Evolutionary conservation across 2,113 vertebrate genomes (phyloP), one percentile per base, ranked within the genome.

Genomic region (Ophiodon elongatus): DNA sequence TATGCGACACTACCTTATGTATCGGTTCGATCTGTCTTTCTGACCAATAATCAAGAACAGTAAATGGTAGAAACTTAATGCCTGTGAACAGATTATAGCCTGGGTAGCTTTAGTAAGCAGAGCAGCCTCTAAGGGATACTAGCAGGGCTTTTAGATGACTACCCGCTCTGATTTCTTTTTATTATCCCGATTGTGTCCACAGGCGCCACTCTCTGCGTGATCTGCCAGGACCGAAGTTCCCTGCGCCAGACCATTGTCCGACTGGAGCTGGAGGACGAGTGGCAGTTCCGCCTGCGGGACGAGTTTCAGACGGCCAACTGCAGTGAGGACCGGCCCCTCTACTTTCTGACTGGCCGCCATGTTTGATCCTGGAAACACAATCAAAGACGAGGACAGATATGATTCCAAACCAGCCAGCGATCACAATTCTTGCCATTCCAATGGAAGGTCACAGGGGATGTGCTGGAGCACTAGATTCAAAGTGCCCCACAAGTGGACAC

Each of bases 291-390:
- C 0, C 96, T 99, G 39, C 96, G 98, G 50, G 98, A 99, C 21
- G 98, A 99, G 91, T 99, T 99, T 84, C 98, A 99, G 86, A 99
- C 98, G 1, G 98, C 98, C 9, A 99, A 99, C 93, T 97, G 98
- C n/a, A 97, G 96, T 0, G 97, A 99, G 1, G 98, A 99, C 90
- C 96, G 96, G 39, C 98, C 98, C 0, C 97, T 99, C 76, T 99
- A 97, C 92, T 99, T 99, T 83, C 96, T 99, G 21, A 99, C 98
- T 0, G 98, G 98, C 35, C 97, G 98, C 77, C 98, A 99, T 2
- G 95, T 98, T 79, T 99, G 94, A 97, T 57, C 23, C 31, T 2
- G 0, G 4, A n/a, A 54, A 19, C 67, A 47, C 56, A 80, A 83
- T 80, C 80, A 69, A 45, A 83, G 19, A 41, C 13, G 23, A 86